phyloP scores from a whole-genome alignment of 2,888 invertebrate genomes.

The Zygothrica quintamaculata region DNA sequence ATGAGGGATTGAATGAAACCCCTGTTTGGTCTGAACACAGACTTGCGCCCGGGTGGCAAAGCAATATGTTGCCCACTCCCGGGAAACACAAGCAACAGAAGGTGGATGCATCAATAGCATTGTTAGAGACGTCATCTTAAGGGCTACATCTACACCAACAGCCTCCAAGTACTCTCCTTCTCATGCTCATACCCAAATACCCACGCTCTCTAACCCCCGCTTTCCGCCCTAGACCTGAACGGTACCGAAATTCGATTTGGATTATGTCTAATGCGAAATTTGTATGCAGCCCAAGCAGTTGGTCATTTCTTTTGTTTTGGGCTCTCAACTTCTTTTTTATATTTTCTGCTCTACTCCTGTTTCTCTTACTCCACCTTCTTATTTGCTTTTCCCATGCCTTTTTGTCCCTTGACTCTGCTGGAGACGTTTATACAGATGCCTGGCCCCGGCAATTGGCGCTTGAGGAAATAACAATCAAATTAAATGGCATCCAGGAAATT shows the following conservation, averaged over 20 bases:
- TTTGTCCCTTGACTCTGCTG: slow-evolving; percentile 13
- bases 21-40: neutral
- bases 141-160: no score
- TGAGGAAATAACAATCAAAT: slow-evolving; percentile 75
- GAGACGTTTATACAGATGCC: slow-evolving; percentile 32
- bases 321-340: slow-evolving; percentile 5
- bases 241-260: slow-evolving; percentile 53
- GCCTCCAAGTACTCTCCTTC: no score
- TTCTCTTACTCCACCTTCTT: slow-evolving; percentile 1
- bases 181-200: no score
- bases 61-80: slow-evolving; percentile 67
- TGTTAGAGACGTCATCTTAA: slow-evolving; percentile 51
- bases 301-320: slow-evolving; percentile 72
- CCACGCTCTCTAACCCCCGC: neutral
- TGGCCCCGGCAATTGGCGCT: slow-evolving; percentile 57
- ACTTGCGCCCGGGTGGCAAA: slow-evolving; percentile 24
- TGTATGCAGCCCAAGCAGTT: slow-evolving; percentile 71
- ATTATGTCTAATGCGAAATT: slow-evolving; percentile 70
- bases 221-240: neutral
- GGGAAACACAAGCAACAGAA: neutral
- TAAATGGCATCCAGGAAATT: slow-evolving; percentile 73
- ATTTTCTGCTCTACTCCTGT: slow-evolving; percentile 10
- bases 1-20: slow-evolving; percentile 30
- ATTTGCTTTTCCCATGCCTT: neutral
- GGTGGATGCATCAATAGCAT: slow-evolving; percentile 1